Evolutionary conservation across 2,113 vertebrate genomes (phyloP), one percentile per base, ranked within the genome.

Genomic region (Cynopterus brachyotis): DNA sequence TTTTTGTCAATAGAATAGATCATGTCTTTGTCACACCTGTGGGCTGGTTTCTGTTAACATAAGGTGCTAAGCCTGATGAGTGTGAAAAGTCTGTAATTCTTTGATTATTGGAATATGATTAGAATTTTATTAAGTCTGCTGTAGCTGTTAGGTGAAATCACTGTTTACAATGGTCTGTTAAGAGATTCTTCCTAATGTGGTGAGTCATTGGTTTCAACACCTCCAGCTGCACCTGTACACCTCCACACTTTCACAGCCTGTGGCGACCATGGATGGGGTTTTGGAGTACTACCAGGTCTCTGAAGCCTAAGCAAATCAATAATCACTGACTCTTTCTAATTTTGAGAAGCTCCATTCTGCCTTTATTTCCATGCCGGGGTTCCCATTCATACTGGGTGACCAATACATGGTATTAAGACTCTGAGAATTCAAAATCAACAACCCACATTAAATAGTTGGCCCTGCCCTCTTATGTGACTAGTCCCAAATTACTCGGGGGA

Each of bases 351-450:
- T 47, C 15, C 35, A 6, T 42, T 69, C 64, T 94, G 47, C 10
- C 57, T 81, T 89, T 78, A 72, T 42, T 59, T 26, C 20, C 45
- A 70, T 26, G 59, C 0, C 53, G 30, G 17, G 2, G 5, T 83
- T 5, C 0, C 45, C 32, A 32, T 53, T 69, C 40, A 19, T 17
- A 53, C 0, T n/a, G n/a, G 6, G 2, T 40, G 57, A 6, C 9
- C 60, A 47, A 70, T 3, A 53, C 55, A 67, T 5, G 1, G 37
- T 82, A 72, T n/a, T 16, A 83, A 60, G 35, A 28, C 28, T 20
- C n/a, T n/a, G 22, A 88, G 70, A 64, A 88, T 70, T 91, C 66
- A 88, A 67, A 80, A 35, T 64, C 57, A 59, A 22, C 9, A 84
- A 70, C 20, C 24, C 16, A 55, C 47, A 90, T 55, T 50, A 79